Evolutionary conservation across 2,888 invertebrate genomes (phyloP).

Genomic region (Athalia circularis): DNA sequence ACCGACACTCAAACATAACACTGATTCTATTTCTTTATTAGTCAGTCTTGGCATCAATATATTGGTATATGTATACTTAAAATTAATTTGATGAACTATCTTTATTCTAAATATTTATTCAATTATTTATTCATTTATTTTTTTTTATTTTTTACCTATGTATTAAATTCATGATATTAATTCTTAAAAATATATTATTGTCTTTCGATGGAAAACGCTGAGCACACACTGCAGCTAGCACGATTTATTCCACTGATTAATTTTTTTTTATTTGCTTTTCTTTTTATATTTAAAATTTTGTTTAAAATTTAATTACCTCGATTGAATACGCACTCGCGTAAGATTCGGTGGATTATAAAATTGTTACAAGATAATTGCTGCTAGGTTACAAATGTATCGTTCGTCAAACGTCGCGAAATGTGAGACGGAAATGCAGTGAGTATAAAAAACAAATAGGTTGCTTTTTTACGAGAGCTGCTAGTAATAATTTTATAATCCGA

Average conservation of each 20-base stretch:
- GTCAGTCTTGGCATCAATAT: conserved; percentile 67
- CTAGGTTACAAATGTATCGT: neutral
- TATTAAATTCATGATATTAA: conserved; percentile 55
- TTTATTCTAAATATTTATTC: conserved; percentile 7
- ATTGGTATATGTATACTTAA: conserved; percentile 25
- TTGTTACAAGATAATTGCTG: neutral
- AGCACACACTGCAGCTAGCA: conserved; percentile 56
- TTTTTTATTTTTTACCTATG: conserved; percentile 58
- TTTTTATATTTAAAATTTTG: neutral
- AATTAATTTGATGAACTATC: conserved; percentile 7
- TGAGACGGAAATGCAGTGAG: too few relatives aligned
- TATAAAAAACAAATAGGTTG: too few relatives aligned
- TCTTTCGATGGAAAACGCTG: conserved; percentile 71
- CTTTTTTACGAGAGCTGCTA: neutral
- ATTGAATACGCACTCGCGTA: conserved; percentile 4
- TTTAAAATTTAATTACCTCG: neutral
- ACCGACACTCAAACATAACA: conserved; percentile 73
- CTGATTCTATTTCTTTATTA: conserved; percentile 61
- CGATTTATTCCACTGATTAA: conserved; percentile 19
- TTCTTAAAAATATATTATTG: conserved; percentile 74
- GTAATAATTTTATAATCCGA: conserved; percentile 15
- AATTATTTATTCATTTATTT: conserved; percentile 48
- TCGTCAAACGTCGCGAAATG: neutral
- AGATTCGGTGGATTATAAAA: conserved; percentile 13
- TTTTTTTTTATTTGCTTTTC: neutral